Evolutionary conservation across 2,113 vertebrate genomes (phyloP).

Genomic region (Lonchura striata): DNA sequence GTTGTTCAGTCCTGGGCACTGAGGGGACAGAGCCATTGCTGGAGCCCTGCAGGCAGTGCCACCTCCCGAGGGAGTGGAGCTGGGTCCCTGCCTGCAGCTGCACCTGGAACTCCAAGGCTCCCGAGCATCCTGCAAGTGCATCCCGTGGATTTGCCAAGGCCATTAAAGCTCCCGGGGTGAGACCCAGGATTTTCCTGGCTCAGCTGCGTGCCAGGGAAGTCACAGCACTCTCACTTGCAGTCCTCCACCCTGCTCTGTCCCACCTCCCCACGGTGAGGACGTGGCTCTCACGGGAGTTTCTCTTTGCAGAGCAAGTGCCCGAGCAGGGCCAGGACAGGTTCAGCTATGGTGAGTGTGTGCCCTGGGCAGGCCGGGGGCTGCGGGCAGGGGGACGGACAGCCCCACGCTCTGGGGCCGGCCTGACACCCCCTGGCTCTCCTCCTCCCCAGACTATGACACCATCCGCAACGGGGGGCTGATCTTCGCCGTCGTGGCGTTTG

Average conservation of each 20-base stretch:
- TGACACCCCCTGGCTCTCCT: not conserved
- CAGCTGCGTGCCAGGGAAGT: not conserved
- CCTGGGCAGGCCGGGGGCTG: fast-evolving
- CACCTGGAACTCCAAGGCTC: not conserved
- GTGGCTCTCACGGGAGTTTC: not conserved
- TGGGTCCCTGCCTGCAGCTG: not conserved
- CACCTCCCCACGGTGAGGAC: fast-evolving
- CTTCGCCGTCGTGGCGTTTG: conserved; percentile 80
- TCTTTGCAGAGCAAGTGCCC: conserved; percentile 26
- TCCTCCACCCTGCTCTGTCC: not conserved
- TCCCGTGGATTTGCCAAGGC: fast-evolving
- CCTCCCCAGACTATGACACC: conserved; percentile 76
- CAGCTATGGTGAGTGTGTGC: conserved; percentile 45
- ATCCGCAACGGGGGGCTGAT: conserved; percentile 83
- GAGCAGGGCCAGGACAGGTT: conserved; percentile 47
- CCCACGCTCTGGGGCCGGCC: not conserved
- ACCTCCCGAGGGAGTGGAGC: fast-evolving
- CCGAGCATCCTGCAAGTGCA: not conserved
- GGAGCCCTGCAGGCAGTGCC: not conserved
- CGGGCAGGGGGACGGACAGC: not conserved
- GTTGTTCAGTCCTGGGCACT: fast-evolving
- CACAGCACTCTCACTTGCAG: fast-evolving
- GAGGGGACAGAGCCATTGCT: not conserved
- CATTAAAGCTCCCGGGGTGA: not conserved
- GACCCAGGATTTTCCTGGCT: not conserved